These are phyloP conservation scores for Acrocyrtus sp. DNA, from an alignment of 2,888 invertebrate genomes.

Conservation along the genomic window DNA sequence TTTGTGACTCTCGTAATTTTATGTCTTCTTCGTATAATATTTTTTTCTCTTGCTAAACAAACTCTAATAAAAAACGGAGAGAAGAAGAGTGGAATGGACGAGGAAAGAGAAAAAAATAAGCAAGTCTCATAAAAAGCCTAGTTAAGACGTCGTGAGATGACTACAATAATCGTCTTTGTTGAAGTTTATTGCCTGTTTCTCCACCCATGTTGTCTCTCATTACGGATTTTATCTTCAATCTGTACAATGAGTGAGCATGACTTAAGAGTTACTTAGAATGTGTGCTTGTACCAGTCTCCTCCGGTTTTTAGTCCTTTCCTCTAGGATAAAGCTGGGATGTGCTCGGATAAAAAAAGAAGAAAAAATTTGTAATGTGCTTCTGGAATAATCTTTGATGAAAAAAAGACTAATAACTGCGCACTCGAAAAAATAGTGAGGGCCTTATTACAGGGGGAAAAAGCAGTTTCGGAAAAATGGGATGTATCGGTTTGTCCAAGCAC, in stretches of 20 bases:
- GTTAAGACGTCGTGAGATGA: slow-evolving; percentile 50
- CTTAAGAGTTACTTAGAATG: slow-evolving; percentile 25
- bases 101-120: slow-evolving; percentile 11
- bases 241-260: slow-evolving; percentile 38
- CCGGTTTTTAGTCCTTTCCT: background rate
- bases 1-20: slow-evolving; percentile 18
- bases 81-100: background rate
- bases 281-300: background rate
- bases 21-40: slow-evolving; percentile 25
- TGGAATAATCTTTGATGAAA: too few species aligned
- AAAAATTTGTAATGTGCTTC: too few species aligned
- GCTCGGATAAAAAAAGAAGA: too few species aligned
- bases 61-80: background rate
- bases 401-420: too few species aligned
- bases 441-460: too few species aligned
- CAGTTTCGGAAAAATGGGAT: too few species aligned
- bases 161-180: slow-evolving; percentile 52
- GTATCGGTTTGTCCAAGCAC: too few species aligned
- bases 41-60: too few species aligned
- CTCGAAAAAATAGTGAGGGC: too few species aligned
- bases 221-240: slow-evolving; percentile 52
- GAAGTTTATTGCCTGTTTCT: slow-evolving; percentile 52
- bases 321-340: too few species aligned
- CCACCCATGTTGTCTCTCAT: slow-evolving; percentile 53
- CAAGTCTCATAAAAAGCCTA: slow-evolving; percentile 48